These are phyloP conservation scores for Patagioenas fasciata DNA, from an alignment of 2,113 vertebrate genomes.

Conservation along the genomic window DNA sequence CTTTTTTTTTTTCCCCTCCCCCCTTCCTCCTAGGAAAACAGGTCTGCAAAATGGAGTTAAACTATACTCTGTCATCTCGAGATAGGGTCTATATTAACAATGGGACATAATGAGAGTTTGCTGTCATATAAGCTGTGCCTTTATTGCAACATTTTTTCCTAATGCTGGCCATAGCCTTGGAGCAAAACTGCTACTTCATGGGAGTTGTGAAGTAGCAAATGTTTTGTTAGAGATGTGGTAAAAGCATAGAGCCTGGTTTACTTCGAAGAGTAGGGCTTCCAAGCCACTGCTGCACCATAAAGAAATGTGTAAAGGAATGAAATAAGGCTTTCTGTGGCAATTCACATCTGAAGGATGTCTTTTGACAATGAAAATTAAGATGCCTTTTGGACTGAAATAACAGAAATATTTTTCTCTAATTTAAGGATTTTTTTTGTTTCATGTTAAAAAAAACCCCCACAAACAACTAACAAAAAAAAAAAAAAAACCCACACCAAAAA, in stretches of 20 bases:
- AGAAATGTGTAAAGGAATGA: background rate
- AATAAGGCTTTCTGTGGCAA: background rate
- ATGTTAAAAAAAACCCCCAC: background rate
- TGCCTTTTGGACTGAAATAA: background rate
- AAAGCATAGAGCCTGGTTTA: background rate
- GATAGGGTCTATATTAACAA: background rate
- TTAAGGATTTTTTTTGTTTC: background rate
- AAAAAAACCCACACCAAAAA: background rate
- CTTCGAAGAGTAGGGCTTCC: background rate
- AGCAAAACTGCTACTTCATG: background rate
- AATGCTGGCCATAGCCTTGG: background rate
- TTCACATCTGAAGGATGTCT: rapidly evolving
- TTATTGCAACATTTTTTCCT: background rate
- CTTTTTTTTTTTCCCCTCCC: background rate
- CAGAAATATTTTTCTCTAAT: background rate
- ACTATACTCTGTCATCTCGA: background rate
- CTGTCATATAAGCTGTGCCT: background rate
- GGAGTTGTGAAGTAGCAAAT: background rate
- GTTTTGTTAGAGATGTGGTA: background rate
- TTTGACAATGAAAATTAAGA: background rate
- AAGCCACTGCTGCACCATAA: background rate
- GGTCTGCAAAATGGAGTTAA: background rate
- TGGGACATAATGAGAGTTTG: too few species aligned
- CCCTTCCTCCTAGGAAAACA: background rate
- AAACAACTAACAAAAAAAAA: too few species aligned